Conservation (phyloP, 2,888 invertebrate genomes). For the Lucinisca nassula region DNA sequence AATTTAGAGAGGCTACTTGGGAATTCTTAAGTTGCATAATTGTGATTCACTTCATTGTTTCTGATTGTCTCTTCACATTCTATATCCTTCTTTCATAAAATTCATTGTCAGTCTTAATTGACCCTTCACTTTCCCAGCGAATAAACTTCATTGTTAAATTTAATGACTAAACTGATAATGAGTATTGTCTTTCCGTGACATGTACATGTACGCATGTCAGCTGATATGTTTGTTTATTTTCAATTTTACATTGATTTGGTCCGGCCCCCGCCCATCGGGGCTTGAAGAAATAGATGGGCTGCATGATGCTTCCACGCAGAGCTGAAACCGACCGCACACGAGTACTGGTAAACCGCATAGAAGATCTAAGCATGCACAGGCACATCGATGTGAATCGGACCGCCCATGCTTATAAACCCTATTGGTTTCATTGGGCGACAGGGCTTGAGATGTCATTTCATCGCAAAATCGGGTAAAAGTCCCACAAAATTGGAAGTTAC, state of each 20-base stretch:
- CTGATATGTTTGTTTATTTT: neutral
- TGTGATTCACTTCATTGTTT: neutral
- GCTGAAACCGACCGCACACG: too few relatives aligned
- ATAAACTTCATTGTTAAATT: neutral
- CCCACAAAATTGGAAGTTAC: too few relatives aligned
- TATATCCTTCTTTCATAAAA: neutral
- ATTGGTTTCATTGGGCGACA: too few relatives aligned
- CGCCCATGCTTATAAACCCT: too few relatives aligned
- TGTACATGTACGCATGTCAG: neutral
- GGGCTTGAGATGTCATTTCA: too few relatives aligned
- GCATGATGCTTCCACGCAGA: too few relatives aligned
- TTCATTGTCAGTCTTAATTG: neutral
- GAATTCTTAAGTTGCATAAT: neutral
- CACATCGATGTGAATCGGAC: too few relatives aligned
- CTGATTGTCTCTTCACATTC: neutral
- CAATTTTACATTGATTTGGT: neutral
- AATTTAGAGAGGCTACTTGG: too few relatives aligned
- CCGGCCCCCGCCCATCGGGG: neutral
- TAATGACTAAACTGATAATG: neutral
- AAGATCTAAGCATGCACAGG: too few relatives aligned
- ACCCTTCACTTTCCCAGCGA: neutral
- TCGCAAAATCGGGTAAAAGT: too few relatives aligned
- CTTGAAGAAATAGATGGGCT: neutral
- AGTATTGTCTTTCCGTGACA: neutral
- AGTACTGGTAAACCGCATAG: too few relatives aligned